These are phyloP conservation scores for Rhabdornis inornatus DNA, from an alignment of 2,113 vertebrate genomes.

Conservation along the genomic window DNA sequence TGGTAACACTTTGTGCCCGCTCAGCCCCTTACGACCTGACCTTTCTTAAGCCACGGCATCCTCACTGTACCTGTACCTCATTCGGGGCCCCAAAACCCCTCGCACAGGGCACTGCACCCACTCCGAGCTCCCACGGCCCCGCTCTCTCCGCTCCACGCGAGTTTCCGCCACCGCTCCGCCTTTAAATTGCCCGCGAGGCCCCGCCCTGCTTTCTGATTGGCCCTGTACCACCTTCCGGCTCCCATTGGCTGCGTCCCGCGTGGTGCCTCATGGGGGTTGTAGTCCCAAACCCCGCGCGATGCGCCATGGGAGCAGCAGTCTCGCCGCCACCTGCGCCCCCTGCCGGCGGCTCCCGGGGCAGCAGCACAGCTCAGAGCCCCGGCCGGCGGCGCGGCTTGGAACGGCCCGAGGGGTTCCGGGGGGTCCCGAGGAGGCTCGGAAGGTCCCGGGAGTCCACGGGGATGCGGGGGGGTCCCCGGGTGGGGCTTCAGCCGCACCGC, in stretches of 20 bases:
- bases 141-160: fast-evolving
- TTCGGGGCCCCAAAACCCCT: neutral
- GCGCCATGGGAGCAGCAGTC: neutral
- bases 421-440: no score
- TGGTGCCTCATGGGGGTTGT: neutral
- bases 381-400: no score
- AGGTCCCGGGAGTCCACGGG: no score
- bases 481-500: fast-evolving
- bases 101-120: neutral
- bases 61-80: neutral
- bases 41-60: neutral
- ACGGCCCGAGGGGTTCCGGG: no score
- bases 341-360: neutral
- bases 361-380: neutral
- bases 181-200: neutral
- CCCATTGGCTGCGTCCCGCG: neutral
- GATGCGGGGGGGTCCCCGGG: no score
- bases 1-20: neutral
- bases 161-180: fast-evolving
- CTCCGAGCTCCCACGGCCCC: no score
- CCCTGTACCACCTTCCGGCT: fast-evolving
- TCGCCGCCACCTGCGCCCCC: neutral
- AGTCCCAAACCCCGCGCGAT: neutral
- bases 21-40: neutral
- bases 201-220: neutral